Percentiles rank a stretch among this genome's conserved stretches.
Conservation (phyloP, 2,113 vertebrate species). For the Coryphaenoides rupestris region DNA sequence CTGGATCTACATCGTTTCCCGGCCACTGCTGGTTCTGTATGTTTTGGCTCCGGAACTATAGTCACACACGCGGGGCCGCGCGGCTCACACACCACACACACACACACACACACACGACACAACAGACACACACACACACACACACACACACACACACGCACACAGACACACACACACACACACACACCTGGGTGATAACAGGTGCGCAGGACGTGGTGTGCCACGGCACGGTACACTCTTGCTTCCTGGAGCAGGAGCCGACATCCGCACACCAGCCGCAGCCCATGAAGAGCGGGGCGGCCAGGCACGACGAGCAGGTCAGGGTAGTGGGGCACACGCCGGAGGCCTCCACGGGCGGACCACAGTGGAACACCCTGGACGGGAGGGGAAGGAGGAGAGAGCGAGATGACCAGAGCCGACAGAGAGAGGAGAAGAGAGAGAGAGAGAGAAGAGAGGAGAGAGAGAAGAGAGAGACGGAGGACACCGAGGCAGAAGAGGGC, state of each 20-base stretch:
- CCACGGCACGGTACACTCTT: constrained; percentile 76
- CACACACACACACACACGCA: no score
- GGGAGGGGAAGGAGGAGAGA: neutral
- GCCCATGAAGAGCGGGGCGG: constrained; percentile 81
- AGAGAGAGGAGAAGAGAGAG: neutral
- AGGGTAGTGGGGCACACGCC: constrained; percentile 89
- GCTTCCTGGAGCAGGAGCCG: constrained; percentile 65
- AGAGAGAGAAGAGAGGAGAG: neutral
- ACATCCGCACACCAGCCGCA: constrained; percentile 90
- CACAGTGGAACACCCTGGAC: constrained; percentile 80
- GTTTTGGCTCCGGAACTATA: no score
- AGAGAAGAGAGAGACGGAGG: neutral
- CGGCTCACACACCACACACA: no score
- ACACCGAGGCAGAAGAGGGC: neutral
- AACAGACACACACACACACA: no score
- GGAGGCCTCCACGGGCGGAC: constrained; percentile 79
- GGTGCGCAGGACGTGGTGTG: constrained; percentile 77
- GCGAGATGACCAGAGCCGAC: neutral
- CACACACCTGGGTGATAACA: constrained; percentile 72
- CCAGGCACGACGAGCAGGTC: constrained; percentile 81
- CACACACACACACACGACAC: no score
- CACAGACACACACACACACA: no score
- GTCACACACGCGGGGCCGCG: no score
- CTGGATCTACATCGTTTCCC: no score
- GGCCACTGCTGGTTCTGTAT: no score